These are phyloP conservation scores for Musca domestica DNA, from an alignment of 1,140 invertebrate genomes.

Conservation along the genomic window DNA sequence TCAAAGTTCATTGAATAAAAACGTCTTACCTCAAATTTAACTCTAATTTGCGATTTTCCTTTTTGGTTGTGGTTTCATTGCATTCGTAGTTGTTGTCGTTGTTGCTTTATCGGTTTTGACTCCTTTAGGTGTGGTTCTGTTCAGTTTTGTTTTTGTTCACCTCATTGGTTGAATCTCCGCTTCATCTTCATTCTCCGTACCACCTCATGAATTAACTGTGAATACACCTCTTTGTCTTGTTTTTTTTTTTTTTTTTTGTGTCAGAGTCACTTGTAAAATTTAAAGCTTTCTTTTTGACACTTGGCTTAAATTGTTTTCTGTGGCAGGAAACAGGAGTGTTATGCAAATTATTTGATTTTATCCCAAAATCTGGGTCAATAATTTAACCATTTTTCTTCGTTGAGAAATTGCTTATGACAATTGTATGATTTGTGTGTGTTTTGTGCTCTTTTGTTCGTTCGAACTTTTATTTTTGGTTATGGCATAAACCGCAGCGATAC, in stretches of 20 bases:
- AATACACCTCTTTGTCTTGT: neutral
- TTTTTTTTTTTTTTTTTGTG: slow-evolving; percentile 5
- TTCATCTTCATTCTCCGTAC: too few relatives aligned
- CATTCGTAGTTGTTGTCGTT: neutral
- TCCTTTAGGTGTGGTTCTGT: slow-evolving; percentile 6
- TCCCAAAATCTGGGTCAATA: slow-evolving; percentile 14
- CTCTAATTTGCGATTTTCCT: too few relatives aligned
- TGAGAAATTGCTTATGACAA: too few relatives aligned
- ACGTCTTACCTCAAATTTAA: too few relatives aligned
- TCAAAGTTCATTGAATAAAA: too few relatives aligned
- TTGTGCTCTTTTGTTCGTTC: too few relatives aligned
- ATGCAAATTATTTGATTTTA: slow-evolving; percentile 12
- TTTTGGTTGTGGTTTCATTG: slow-evolving; percentile 3
- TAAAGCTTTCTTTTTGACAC: slow-evolving; percentile 21
- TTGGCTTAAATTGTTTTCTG: slow-evolving; percentile 14
- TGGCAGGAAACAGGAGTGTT: slow-evolving; percentile 22
- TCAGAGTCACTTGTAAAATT: slow-evolving; percentile 11
- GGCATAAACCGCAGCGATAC: too few relatives aligned
- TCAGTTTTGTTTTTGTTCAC: neutral
- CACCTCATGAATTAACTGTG: neutral
- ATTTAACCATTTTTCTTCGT: slow-evolving; percentile 10
- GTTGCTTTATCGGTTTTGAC: neutral
- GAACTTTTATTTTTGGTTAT: too few relatives aligned
- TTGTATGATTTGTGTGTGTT: too few relatives aligned
- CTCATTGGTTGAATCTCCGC: neutral